phyloP scores from a whole-genome alignment of 2,888 invertebrate species.

The Ornithoptera alexandrae region DNA sequence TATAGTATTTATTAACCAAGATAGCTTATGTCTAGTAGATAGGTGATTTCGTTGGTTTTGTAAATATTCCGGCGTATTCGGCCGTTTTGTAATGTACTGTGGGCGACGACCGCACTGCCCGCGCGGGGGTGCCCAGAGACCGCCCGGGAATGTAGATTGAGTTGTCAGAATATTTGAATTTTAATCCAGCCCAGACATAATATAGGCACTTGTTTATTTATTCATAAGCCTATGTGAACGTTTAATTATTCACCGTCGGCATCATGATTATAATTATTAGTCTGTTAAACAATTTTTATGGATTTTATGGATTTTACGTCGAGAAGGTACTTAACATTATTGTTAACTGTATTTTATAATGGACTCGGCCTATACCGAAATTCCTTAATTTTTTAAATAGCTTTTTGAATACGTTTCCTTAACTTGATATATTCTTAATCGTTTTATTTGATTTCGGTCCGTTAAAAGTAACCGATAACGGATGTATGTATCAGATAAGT shows the following conservation, averaged over 20 bases:
- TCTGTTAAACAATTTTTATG: slow-evolving; percentile 6
- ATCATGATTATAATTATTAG: slow-evolving; percentile 35
- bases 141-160: slow-evolving; percentile 76
- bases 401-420: no score
- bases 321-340: not conserved
- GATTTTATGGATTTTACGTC: not conserved
- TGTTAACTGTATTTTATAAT: not conserved
- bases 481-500: no score
- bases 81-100: slow-evolving; percentile 34
- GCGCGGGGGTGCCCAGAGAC: slow-evolving; percentile 49
- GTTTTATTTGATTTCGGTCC: no score
- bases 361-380: no score
- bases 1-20: slow-evolving; percentile 1
- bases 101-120: slow-evolving; percentile 48
- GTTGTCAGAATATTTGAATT: slow-evolving; percentile 81
- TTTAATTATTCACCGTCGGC: slow-evolving; percentile 40
- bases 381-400: no score
- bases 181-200: slow-evolving; percentile 72
- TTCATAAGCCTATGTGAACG: slow-evolving; percentile 59
- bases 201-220: slow-evolving; percentile 72
- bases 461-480: no score
- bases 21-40: slow-evolving; percentile 1
- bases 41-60: slow-evolving; percentile 13
- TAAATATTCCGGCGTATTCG: not conserved
- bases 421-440: no score